These are phyloP conservation scores for Subanguina moxae DNA, from an alignment of 1,140 invertebrate genomes.

Conservation along the genomic window DNA sequence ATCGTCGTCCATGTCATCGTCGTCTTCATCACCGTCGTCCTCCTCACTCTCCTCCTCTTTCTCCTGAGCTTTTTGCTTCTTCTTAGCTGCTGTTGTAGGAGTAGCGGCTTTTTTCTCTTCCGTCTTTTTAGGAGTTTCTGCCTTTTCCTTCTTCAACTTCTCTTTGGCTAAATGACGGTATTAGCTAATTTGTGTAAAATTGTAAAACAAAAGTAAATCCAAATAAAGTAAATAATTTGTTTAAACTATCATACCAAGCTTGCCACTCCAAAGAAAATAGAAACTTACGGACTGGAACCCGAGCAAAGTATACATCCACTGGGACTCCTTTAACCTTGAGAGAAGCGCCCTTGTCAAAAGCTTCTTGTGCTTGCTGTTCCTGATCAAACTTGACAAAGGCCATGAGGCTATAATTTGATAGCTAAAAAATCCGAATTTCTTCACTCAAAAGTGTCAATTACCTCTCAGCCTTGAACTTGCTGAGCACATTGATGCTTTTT, in stretches of 20 bases:
- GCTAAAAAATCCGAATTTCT: background rate
- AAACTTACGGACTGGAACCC: slow-evolving; percentile 4
- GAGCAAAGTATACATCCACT: slow-evolving; percentile 16
- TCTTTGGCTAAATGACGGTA: background rate
- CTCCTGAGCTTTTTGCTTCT: background rate
- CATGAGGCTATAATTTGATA: background rate
- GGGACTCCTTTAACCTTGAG: slow-evolving; percentile 6
- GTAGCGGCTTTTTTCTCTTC: background rate
- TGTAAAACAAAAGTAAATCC: too few relatives aligned
- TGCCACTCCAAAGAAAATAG: background rate
- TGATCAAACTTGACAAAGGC: slow-evolving; percentile 9
- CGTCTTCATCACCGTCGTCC: slow-evolving; percentile 11
- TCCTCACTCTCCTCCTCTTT: slow-evolving; percentile 4
- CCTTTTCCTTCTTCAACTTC: background rate
- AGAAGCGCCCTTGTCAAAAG: slow-evolving; percentile 20
- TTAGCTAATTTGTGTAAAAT: slow-evolving; percentile 1
- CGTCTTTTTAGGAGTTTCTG: background rate
- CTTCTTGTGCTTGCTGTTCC: slow-evolving; percentile 6
- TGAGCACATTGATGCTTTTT: slow-evolving; percentile 6
- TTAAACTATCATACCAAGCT: background rate
- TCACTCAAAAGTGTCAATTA: background rate
- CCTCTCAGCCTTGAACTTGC: slow-evolving; percentile 12
- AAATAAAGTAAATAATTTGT: too few relatives aligned
- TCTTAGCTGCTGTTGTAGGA: background rate
- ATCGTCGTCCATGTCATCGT: slow-evolving; percentile 12